Conservation (phyloP, 2,113 vertebrate species). For the Perognathus longimembris region DNA sequence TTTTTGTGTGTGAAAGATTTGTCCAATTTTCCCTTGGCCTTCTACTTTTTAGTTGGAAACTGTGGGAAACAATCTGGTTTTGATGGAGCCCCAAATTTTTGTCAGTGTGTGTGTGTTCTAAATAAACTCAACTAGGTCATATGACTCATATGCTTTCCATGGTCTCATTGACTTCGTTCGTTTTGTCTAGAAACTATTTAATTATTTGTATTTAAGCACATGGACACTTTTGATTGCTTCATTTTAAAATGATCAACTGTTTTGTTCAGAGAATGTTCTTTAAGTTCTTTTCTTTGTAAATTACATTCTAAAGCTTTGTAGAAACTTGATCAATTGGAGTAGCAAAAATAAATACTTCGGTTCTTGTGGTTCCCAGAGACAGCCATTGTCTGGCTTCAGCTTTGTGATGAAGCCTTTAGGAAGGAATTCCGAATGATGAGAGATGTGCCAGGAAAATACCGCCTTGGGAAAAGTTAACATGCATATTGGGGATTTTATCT, state of each 20-base stretch:
- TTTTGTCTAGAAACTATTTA: constrained; percentile 65
- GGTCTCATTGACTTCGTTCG: constrained; percentile 68
- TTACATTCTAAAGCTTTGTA: neutral
- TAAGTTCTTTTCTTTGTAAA: neutral
- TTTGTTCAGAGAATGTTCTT: neutral
- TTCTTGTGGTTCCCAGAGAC: constrained; percentile 1
- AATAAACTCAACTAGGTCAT: constrained; percentile 74
- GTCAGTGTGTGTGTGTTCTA: constrained; percentile 75
- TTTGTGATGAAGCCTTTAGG: neutral
- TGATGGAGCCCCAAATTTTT: constrained; percentile 69
- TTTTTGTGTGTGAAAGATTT: constrained; percentile 20
- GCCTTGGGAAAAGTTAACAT: neutral
- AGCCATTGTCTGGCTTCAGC: constrained; percentile 45
- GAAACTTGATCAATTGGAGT: neutral
- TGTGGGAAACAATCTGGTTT: constrained; percentile 72
- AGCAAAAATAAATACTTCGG: constrained; percentile 6
- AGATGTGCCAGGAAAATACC: neutral
- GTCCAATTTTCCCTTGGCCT: constrained; percentile 52
- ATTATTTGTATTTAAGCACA: constrained; percentile 72
- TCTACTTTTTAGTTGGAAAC: constrained; percentile 66
- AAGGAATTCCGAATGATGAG: neutral
- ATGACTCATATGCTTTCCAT: constrained; percentile 80
- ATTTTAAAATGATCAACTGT: neutral
- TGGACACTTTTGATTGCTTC: constrained; percentile 44
- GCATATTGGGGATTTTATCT: neutral